A percentile compares a stretch with the other conserved stretches of the same genome.
Evolutionary conservation across 2,888 invertebrate species (phyloP).

Genomic region (Auanema freiburgensis): DNA sequence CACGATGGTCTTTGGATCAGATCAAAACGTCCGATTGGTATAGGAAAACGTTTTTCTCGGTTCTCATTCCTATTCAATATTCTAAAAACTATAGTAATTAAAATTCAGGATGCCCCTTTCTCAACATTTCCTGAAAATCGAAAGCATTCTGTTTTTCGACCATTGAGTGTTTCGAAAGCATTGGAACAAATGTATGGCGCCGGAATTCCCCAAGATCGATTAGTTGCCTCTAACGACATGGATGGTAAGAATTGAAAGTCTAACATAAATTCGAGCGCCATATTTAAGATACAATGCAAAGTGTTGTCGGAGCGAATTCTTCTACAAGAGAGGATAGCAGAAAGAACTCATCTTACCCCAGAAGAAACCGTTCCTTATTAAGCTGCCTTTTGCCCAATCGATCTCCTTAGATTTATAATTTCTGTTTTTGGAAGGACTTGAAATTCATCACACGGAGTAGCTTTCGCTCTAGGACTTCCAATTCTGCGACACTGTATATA

Average conservation of each 20-base stretch:
- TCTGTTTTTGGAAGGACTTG: no score
- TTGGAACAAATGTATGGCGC: conserved; percentile 11
- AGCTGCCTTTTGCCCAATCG: conserved; percentile 8
- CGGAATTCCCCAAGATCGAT: conserved; percentile 5
- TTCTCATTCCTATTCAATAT: not conserved
- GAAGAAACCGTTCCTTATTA: conserved; percentile 1
- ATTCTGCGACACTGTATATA: no score
- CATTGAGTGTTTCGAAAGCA: conserved; percentile 12
- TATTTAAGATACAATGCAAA: not conserved
- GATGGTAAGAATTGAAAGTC: not conserved
- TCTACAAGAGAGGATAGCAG: no score
- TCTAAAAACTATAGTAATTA: not conserved
- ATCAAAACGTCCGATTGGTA: conserved; percentile 29
- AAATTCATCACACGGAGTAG: no score
- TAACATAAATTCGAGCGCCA: not conserved
- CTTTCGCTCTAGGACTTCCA: no score
- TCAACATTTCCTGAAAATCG: no score
- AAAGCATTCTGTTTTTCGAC: conserved; percentile 11
- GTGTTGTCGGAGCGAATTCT: no score
- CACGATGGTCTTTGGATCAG: conserved; percentile 28
- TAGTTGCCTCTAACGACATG: conserved; percentile 6
- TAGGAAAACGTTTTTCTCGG: conserved; percentile 20
- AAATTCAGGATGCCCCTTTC: no score
- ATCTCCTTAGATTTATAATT: conserved; percentile 1
- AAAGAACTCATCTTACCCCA: not conserved